These are phyloP conservation scores for Salvelinus fontinalis DNA, from an alignment of 2,113 vertebrate genomes.

Conservation along the genomic window DNA sequence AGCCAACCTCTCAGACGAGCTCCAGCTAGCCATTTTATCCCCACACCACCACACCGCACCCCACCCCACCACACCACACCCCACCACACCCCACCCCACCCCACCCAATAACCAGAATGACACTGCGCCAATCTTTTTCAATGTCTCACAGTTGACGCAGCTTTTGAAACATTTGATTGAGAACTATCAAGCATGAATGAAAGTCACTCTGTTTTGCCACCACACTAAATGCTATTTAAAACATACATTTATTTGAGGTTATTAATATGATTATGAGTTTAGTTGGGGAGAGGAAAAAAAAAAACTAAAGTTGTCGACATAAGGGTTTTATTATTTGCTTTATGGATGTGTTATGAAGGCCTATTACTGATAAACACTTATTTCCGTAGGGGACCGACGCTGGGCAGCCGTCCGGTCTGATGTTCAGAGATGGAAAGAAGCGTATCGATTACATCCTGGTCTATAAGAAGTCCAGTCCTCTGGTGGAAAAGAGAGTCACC, in stretches of 20 bases:
- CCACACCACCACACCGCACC: background rate
- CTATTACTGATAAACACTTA: background rate
- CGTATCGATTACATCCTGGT: slow-evolving; percentile 97
- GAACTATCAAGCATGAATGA: background rate
- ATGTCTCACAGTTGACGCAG: too few species aligned
- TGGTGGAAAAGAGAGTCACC: slow-evolving; percentile 94
- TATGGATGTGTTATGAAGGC: background rate
- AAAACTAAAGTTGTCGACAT: too few species aligned
- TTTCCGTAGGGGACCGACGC: slow-evolving; percentile 65
- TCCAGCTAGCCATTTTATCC: too few species aligned
- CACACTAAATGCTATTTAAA: background rate
- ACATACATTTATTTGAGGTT: background rate
- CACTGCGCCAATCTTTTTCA: background rate
- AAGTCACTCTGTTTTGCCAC: background rate
- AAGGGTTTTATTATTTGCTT: too few species aligned
- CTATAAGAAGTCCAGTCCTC: slow-evolving; percentile 93
- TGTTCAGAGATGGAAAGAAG: slow-evolving; percentile 96
- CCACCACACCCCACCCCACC: too few species aligned
- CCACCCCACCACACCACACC: too few species aligned
- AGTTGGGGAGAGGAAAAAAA: too few species aligned
- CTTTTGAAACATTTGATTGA: background rate
- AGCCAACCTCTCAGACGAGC: too few species aligned
- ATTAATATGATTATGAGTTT: background rate
- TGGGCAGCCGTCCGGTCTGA: slow-evolving; percentile 76
- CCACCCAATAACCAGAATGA: background rate